phyloP scores from a whole-genome alignment of 2,797 vertebrate genomes.

The Lemur catta region DNA sequence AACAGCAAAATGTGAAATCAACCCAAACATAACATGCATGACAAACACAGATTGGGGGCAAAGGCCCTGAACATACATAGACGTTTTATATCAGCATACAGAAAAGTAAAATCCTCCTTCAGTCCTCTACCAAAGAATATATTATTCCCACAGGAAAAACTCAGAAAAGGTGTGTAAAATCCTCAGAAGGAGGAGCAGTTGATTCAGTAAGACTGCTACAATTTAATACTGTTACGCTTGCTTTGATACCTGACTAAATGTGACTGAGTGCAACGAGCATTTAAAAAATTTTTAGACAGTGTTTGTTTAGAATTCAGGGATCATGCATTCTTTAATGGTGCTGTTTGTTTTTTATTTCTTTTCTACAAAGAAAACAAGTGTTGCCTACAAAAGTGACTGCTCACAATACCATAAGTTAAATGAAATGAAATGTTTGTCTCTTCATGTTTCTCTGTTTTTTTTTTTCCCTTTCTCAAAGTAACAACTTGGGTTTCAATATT shows the following conservation, averaged over 20 bases:
- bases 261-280: conserved; percentile 82
- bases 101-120: conserved; percentile 85
- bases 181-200: conserved; percentile 84
- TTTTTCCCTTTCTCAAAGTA: conserved; percentile 81
- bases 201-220: conserved; percentile 79
- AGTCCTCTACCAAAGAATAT: conserved; percentile 90
- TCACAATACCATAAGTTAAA: conserved; percentile 85
- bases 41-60: conserved; percentile 75
- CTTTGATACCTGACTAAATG: conserved; percentile 82
- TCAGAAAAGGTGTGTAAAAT: conserved; percentile 83
- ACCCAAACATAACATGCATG: conserved; percentile 80
- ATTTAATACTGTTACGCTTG: conserved; percentile 82
- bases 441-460: conserved; percentile 77
- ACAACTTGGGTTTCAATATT: conserved; percentile 85
- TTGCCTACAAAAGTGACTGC: conserved; percentile 86
- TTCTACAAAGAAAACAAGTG: conserved; percentile 81
- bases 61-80: conserved; percentile 74
- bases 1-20: conserved; percentile 85
- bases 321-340: conserved; percentile 90
- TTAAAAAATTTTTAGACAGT: conserved; percentile 83
- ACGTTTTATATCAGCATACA: conserved; percentile 79
- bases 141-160: conserved; percentile 84
- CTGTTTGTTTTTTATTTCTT: conserved; percentile 83
- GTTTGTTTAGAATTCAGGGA: conserved; percentile 91
- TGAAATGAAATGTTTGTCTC: conserved; percentile 83